A percentile compares a stretch with the other conserved stretches of the same genome.
Evolutionary conservation across 1,140 invertebrate species (phyloP).

Genomic region (Gonatopus flavifemur): DNA sequence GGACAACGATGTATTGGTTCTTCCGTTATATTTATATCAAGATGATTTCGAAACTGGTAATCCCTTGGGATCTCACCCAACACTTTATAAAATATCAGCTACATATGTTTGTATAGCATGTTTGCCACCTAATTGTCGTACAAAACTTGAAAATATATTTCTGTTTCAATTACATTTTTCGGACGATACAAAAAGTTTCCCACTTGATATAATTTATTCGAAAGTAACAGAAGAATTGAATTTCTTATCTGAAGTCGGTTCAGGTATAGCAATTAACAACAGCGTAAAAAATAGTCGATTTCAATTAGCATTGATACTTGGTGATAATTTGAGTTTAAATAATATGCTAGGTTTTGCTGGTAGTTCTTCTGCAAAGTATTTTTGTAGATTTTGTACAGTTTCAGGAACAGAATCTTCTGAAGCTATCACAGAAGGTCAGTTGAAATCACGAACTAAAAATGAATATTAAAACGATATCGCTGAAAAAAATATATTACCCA

Average conservation of each 20-base stretch:
- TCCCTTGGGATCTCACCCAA: slow-evolving; percentile 31
- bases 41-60: slow-evolving; percentile 26
- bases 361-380: slow-evolving; percentile 2
- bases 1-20: slow-evolving; percentile 20
- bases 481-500: not conserved
- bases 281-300: slow-evolving; percentile 1
- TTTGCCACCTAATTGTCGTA: slow-evolving; percentile 26
- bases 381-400: slow-evolving; percentile 4
- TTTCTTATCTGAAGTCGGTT: slow-evolving; percentile 25
- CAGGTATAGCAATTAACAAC: slow-evolving; percentile 14
- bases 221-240: no score
- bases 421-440: not conserved
- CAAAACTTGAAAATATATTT: slow-evolving; percentile 37
- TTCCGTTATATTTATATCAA: slow-evolving; percentile 33
- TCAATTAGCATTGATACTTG: slow-evolving; percentile 1
- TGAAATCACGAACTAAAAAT: not conserved
- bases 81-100: slow-evolving; percentile 29
- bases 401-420: not conserved
- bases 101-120: slow-evolving; percentile 30
- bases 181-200: slow-evolving; percentile 31
- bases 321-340: slow-evolving; percentile 15
- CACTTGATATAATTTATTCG: slow-evolving; percentile 27
- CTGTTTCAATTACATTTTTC: no score
- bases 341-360: slow-evolving; percentile 1
- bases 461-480: not conserved